Base-by-base conservation (phyloP, 1,140 invertebrate genomes). In the Drosophila novamexicana region DNA sequence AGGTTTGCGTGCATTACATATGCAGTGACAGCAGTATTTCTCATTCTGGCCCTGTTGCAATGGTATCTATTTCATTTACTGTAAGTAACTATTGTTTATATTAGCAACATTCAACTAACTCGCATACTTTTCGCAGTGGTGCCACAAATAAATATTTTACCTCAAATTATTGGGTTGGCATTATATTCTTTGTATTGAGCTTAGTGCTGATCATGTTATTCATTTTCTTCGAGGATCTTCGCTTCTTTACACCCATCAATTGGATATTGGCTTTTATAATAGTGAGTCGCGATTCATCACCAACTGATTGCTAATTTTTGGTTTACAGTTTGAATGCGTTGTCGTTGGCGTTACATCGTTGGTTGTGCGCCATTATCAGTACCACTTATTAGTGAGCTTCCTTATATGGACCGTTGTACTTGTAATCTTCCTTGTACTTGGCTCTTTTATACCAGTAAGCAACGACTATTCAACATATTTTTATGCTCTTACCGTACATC, bases 171-270 rank as follows among this genome's bases (percentile, higher is more conserved):
- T 78, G 75, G 79, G 2, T 79, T 12, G 45, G 78, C 7, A 67
- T 65, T 8, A 16, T 67, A 34, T 52, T 73, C 10, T 86, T 86
- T 57, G 8, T 29, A 3, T 7, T 82, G 1, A 68, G 75, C 0
- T 50, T 86, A 9, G 0, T 82, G 0, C 39, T 86, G 0, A 29
- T 79, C 1, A 18, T 74, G 0, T 0, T 82, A 18, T 86, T 86
- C 49, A 68, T 88, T 14, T 86, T 82, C 45, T 69, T 86, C 22
- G 82, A 86, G 7, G 18, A 16, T 9, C 2, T 86, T 18, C 79
- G 82, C 2, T 82, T 82, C 8, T n/a, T 18, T 2, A 36, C 52
- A 6, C 74, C 77, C 2, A 0, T 58, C 0, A 86, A 82, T 45
- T 86, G 83, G 79, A 14, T 86, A 6, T n/a, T 82, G 14, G 54